Evolutionary conservation across 2,113 vertebrate genomes (phyloP).

Genomic region (Hirundichthys speculiger): DNA sequence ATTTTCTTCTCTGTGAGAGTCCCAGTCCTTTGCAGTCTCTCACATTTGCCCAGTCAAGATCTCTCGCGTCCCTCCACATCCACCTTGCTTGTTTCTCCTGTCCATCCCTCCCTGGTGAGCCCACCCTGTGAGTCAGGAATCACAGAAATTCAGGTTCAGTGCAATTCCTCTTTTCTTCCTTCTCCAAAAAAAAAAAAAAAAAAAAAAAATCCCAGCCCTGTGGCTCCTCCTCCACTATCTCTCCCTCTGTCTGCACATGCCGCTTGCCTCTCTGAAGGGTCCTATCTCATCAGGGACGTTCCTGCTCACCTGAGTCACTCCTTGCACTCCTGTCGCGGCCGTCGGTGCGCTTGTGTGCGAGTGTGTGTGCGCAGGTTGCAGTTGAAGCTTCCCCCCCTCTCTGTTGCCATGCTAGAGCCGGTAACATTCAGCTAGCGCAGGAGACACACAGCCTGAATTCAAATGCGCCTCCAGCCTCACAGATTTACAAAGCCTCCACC

Average conservation of each 20-base stretch:
- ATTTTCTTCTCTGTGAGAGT: slow-evolving; percentile 59
- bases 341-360: slow-evolving; percentile 27
- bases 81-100: slow-evolving; percentile 40
- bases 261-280: slow-evolving; percentile 41
- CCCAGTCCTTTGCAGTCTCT: slow-evolving; percentile 16
- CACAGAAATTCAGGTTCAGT: slow-evolving; percentile 39
- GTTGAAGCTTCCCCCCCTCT: slow-evolving; percentile 51
- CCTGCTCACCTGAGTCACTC: slow-evolving; percentile 68
- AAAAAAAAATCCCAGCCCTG: slow-evolving; percentile 42
- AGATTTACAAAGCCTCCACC: slow-evolving; percentile 55
- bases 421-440: slow-evolving; percentile 76
- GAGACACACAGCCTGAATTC: slow-evolving; percentile 79
- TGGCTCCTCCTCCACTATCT: slow-evolving; percentile 53
- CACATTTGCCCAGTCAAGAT: slow-evolving; percentile 53
- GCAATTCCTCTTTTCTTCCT: slow-evolving; percentile 31
- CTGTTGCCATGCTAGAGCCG: slow-evolving; percentile 77
- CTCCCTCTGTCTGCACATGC: slow-evolving; percentile 34
- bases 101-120: slow-evolving; percentile 32
- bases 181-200: no score
- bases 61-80: slow-evolving; percentile 48
- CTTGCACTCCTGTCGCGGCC: slow-evolving; percentile 47
- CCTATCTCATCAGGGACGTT: slow-evolving; percentile 46
- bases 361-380: slow-evolving; percentile 59
- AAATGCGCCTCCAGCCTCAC: slow-evolving; percentile 73
- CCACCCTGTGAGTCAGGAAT: slow-evolving; percentile 52